These are phyloP conservation scores for Bufotes viridis DNA, from an alignment of 2,797 vertebrate species.

Conservation along the genomic window DNA sequence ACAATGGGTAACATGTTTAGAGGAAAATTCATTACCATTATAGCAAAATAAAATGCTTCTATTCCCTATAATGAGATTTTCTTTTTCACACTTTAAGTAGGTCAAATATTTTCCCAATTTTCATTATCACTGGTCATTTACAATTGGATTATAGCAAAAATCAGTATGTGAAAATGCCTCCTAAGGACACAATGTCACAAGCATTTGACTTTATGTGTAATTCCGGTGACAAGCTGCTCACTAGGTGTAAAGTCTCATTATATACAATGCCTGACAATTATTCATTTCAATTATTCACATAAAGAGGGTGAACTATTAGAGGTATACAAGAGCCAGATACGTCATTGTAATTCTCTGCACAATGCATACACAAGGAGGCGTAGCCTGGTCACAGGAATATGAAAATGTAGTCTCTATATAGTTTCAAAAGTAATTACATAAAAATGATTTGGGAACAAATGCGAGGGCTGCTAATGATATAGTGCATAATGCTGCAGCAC, in stretches of 20 bases:
- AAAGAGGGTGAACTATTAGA: neutral
- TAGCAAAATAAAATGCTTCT: neutral
- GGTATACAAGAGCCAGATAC: neutral
- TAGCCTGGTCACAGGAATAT: neutral
- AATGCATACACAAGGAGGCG: neutral
- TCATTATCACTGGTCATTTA: neutral
- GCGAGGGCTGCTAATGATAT: constrained; percentile 31
- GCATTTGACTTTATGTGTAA: neutral
- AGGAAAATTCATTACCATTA: neutral
- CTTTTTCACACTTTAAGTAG: neutral
- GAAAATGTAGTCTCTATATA: constrained; percentile 14
- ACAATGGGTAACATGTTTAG: neutral
- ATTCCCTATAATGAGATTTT: neutral
- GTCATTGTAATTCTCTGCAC: neutral
- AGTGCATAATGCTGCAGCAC: neutral
- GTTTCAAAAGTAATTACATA: constrained; percentile 37
- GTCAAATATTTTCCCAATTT: neutral
- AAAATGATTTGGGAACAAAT: constrained; percentile 33
- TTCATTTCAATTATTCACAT: neutral
- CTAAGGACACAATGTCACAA: neutral
- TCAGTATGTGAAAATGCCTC: neutral
- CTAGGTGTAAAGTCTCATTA: neutral
- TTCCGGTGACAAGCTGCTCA: neutral
- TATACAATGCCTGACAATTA: neutral
- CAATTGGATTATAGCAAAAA: neutral